These are phyloP conservation scores for Meghimatium bilineatum DNA, from an alignment of 2,888 invertebrate species.

Conservation along the genomic window DNA sequence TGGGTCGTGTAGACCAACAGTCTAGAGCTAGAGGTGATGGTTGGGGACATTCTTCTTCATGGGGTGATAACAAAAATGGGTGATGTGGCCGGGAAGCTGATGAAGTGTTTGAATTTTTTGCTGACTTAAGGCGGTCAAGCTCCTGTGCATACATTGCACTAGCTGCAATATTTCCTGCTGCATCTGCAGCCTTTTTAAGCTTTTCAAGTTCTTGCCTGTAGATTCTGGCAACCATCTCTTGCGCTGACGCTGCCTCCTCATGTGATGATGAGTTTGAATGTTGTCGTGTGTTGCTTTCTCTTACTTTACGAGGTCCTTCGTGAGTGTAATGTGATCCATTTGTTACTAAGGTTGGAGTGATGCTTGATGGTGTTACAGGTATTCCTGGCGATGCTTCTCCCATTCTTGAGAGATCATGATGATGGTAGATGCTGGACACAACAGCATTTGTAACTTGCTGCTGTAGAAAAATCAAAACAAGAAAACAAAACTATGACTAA, in stretches of 20 bases:
- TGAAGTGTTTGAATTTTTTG: not conserved
- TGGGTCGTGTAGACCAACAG: conserved; percentile 45
- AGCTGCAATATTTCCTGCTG: conserved; percentile 75
- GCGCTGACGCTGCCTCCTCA: conserved; percentile 79
- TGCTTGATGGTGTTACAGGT: conserved; percentile 41
- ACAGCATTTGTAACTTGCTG: conserved; percentile 71
- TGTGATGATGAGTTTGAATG: conserved; percentile 47
- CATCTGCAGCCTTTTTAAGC: conserved; percentile 83
- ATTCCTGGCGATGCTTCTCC: conserved; percentile 34
- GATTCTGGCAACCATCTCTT: conserved; percentile 82
- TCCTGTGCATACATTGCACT: conserved; percentile 93
- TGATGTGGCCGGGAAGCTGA: not conserved
- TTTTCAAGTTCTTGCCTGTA: conserved; percentile 87
- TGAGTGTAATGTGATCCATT: conserved; percentile 27
- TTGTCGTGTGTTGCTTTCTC: conserved; percentile 31
- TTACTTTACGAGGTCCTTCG: conserved; percentile 20
- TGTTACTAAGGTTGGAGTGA: conserved; percentile 40
- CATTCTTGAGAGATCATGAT: conserved; percentile 84
- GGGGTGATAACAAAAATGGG: conserved; percentile 2
- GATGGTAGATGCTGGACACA: conserved; percentile 73
- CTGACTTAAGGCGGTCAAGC: conserved; percentile 88
- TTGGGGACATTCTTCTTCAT: conserved; percentile 10
- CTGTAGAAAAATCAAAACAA: conserved; percentile 52
- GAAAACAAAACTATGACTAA: too few species aligned
- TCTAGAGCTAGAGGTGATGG: conserved; percentile 38